A percentile compares a stretch with the other conserved stretches of the same genome.
Conservation (phyloP, 2,888 invertebrate species). For the Andrena trimmerana region DNA sequence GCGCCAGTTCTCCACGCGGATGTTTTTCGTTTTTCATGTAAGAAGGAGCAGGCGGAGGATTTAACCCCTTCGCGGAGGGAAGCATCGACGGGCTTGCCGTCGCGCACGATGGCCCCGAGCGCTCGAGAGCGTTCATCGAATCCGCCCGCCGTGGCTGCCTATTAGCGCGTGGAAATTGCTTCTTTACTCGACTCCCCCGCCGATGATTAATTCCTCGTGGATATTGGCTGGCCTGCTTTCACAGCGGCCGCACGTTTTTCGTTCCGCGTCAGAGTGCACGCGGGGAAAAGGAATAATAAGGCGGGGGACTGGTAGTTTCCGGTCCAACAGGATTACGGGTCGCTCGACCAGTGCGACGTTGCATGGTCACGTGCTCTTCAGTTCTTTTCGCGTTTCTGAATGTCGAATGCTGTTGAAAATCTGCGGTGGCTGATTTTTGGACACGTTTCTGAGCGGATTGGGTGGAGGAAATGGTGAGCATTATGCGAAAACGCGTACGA, state of each 20-base stretch:
- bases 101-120: background rate
- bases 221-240: slow-evolving; percentile 22
- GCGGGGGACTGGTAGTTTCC: background rate
- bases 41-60: background rate
- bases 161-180: slow-evolving; percentile 44
- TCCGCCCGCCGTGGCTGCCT: slow-evolving; percentile 13
- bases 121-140: slow-evolving; percentile 13
- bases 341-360: slow-evolving; percentile 3
- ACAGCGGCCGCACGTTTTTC: slow-evolving; percentile 28
- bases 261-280: background rate
- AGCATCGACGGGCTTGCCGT: background rate
- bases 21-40: slow-evolving; percentile 18
- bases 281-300: slow-evolving; percentile 23
- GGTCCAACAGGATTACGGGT: slow-evolving; percentile 5
- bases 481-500: slow-evolving; percentile 13
- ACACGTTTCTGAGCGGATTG: slow-evolving; percentile 7
- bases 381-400: background rate
- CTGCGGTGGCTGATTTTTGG: slow-evolving; percentile 4
- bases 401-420: background rate
- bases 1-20: slow-evolving; percentile 14
- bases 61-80: slow-evolving; percentile 1
- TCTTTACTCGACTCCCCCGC: slow-evolving; percentile 25
- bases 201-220: slow-evolving; percentile 33
- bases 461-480: background rate
- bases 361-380: slow-evolving; percentile 10